Evolutionary conservation across 2,797 vertebrate species (phyloP).

Genomic region (Austrolebias charrua): DNA sequence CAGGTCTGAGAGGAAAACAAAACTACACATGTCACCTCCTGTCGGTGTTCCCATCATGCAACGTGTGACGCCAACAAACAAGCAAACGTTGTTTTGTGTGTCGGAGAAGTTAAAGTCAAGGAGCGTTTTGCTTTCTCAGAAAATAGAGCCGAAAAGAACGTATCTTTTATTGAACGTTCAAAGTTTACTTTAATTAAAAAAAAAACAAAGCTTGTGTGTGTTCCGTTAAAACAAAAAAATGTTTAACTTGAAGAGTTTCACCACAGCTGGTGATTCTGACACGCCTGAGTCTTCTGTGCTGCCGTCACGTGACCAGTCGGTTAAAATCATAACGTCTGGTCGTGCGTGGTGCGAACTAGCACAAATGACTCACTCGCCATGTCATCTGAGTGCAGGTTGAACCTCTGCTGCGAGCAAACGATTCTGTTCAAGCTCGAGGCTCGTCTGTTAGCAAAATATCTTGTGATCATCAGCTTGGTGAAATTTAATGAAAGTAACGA

Average conservation of each 20-base stretch:
- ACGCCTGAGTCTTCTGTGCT: conserved; percentile 3
- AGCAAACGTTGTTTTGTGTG: neutral
- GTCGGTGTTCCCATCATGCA: conserved; percentile 18
- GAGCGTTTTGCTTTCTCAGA: too few species aligned
- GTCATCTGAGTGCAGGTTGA: neutral
- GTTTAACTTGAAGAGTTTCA: too few species aligned
- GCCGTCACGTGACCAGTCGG: conserved; percentile 24
- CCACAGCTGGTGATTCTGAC: neutral
- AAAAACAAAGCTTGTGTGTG: too few species aligned
- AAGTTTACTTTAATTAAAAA: too few species aligned
- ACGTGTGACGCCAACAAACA: neutral
- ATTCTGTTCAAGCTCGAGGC: too few species aligned
- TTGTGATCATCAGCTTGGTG: too few species aligned
- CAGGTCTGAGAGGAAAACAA: conserved; percentile 52
- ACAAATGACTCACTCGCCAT: conserved; percentile 8
- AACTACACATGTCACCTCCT: conserved; percentile 36
- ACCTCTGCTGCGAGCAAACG: neutral
- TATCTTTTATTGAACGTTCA: too few species aligned
- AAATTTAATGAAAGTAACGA: too few species aligned
- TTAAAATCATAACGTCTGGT: conserved; percentile 15
- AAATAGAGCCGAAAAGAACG: too few species aligned
- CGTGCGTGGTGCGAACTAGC: conserved; percentile 11
- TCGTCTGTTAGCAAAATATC: too few species aligned
- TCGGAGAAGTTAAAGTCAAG: too few species aligned
- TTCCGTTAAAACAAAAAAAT: too few species aligned